phyloP scores from a whole-genome alignment of 2,888 invertebrate genomes.

The Hemistola chrysoprasaria region DNA sequence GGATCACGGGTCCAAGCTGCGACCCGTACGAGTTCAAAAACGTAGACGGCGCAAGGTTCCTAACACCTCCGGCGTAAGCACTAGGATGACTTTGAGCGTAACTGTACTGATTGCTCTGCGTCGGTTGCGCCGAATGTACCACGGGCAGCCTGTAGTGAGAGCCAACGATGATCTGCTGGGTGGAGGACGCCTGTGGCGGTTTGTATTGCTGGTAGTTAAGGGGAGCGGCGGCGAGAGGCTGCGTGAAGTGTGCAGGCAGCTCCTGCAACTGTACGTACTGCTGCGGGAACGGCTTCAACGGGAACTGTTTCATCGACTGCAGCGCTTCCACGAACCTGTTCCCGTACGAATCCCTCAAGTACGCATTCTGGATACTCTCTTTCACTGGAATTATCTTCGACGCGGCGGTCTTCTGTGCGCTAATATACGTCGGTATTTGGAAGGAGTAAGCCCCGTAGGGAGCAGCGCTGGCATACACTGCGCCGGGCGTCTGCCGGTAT shows the following conservation, averaged over 20 bases:
- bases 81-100: slow-evolving; percentile 44
- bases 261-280: slow-evolving; percentile 67
- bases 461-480: slow-evolving; percentile 63
- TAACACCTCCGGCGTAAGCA: slow-evolving; percentile 48
- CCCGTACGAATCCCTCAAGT: slow-evolving; percentile 70
- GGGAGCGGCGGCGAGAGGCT: slow-evolving; percentile 58
- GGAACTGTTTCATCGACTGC: slow-evolving; percentile 51
- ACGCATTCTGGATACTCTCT: slow-evolving; percentile 51
- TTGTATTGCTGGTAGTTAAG: slow-evolving; percentile 49
- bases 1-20: slow-evolving; percentile 27
- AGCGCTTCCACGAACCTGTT: slow-evolving; percentile 60
- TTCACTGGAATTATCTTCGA: slow-evolving; percentile 54
- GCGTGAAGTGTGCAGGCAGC: slow-evolving; percentile 65
- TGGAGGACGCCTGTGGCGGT: slow-evolving; percentile 29
- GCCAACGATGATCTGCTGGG: slow-evolving; percentile 53
- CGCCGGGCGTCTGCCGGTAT: slow-evolving; percentile 55
- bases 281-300: slow-evolving; percentile 63
- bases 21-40: slow-evolving; percentile 20
- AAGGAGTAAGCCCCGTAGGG: slow-evolving; percentile 67
- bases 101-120: slow-evolving; percentile 36
- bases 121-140: slow-evolving; percentile 45
- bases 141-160: slow-evolving; percentile 53
- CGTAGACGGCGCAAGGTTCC: slow-evolving; percentile 42
- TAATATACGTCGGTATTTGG: slow-evolving; percentile 47
- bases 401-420: slow-evolving; percentile 46